A percentile compares a stretch with the other conserved stretches of the same genome.
phyloP scores from a whole-genome alignment of 2,113 vertebrate species.

The Galbula dea region DNA sequence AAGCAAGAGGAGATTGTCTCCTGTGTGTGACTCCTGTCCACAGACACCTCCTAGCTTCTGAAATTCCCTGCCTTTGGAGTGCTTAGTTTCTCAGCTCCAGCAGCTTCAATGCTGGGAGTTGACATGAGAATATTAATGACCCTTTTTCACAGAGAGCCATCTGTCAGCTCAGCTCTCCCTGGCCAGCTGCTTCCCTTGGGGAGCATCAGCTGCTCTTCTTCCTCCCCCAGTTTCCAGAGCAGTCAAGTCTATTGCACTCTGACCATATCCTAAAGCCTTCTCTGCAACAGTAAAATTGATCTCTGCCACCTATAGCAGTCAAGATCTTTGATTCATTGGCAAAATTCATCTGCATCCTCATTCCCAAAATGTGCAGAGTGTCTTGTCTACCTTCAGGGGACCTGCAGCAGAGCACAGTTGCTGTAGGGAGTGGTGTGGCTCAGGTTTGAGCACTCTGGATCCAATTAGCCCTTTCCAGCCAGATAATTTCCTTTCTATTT shows the following conservation, averaged over 20 bases:
- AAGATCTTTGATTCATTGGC: background rate
- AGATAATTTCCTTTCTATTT: background rate
- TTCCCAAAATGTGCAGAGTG: fast-evolving
- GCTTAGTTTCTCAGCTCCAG: background rate
- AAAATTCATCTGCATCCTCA: background rate
- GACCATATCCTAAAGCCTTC: background rate
- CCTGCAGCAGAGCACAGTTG: fast-evolving
- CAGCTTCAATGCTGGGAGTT: background rate
- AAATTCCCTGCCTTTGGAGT: background rate
- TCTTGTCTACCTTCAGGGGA: fast-evolving
- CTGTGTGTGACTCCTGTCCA: background rate
- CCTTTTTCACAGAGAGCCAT: background rate
- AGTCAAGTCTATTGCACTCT: fast-evolving
- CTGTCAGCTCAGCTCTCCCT: background rate
- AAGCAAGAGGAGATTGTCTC: background rate
- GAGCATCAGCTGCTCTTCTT: background rate
- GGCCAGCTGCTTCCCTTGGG: background rate
- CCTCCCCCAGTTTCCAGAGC: background rate
- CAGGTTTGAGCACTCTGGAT: background rate
- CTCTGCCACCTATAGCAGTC: fast-evolving
- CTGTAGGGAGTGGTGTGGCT: fast-evolving
- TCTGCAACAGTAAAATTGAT: fast-evolving
- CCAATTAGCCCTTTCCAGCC: background rate
- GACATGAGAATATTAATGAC: background rate
- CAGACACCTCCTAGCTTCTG: background rate